A percentile compares a stretch with the other conserved stretches of the same genome.
These are phyloP conservation scores for Castor canadensis DNA, from an alignment of 2,113 vertebrate genomes.

Conservation along the genomic window DNA sequence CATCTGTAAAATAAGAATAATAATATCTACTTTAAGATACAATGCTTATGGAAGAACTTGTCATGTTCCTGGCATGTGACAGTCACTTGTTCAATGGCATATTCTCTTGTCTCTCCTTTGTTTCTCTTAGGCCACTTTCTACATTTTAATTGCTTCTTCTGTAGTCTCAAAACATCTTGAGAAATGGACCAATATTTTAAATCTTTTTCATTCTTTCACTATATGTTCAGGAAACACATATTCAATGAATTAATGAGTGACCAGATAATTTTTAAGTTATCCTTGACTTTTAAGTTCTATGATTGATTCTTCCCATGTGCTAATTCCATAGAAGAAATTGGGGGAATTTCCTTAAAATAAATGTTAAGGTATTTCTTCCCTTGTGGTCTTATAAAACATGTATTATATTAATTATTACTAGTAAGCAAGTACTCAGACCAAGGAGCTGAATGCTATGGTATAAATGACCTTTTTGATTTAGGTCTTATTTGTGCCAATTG, in stretches of 20 bases:
- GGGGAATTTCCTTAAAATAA: slow-evolving; percentile 30
- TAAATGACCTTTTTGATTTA: background rate
- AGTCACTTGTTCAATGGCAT: background rate
- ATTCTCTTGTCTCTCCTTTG: background rate
- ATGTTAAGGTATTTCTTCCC: background rate
- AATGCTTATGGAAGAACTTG: background rate
- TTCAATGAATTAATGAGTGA: slow-evolving; percentile 14
- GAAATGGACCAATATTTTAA: slow-evolving; percentile 3
- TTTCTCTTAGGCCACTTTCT: background rate
- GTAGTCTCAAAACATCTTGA: background rate
- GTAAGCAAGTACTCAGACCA: background rate
- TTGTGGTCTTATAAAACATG: background rate
- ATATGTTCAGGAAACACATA: background rate
- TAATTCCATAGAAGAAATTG: slow-evolving; percentile 12
- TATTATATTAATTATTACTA: background rate
- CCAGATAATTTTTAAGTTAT: background rate
- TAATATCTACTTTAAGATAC: background rate
- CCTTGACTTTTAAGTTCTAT: slow-evolving; percentile 6
- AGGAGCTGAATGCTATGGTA: background rate
- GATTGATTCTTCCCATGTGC: slow-evolving; percentile 18
- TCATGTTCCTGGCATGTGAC: background rate
- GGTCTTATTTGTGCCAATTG: background rate
- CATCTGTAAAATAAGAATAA: background rate
- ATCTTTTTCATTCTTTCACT: background rate
- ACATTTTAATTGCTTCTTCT: background rate